Base-by-base conservation (phyloP, 2,797 vertebrate species). In the Amblyraja radiata region DNA sequence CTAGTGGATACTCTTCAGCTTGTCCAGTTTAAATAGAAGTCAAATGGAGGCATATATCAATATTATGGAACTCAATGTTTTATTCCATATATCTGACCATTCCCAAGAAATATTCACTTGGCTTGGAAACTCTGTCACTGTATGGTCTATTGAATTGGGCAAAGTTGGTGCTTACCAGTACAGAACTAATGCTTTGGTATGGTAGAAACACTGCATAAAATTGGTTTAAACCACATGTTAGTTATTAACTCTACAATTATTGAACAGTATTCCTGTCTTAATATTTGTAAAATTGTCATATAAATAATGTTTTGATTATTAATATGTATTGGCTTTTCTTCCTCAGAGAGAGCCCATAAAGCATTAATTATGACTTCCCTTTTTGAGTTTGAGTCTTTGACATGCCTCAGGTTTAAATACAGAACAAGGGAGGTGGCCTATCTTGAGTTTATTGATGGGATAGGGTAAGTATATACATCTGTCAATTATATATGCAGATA, bases 351-450 rank as follows among this genome's bases (percentile, higher is more conserved):
- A 74, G 68, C 68, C 23, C 68, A 91, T 36, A 36, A 18, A 73
- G 68, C 18, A 74, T 21, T 73, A 46, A 74, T 91, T 54, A 46
- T 9, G 25, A 9, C 68, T 91, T 95, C 96, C 77, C 94, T 96
- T 92, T 94, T 95, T 88, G 96, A 96, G 93, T 94, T 96, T 93
- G 94, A 94, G 39, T 95, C 94, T 0, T 86, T 96, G 94, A 96
- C 96, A 78, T 96, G 96, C 32, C 94, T 96, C 68, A 94, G 93
- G 36, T 96, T 96, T 94, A 93, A 95, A 78, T 95, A 94, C 76
- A 94, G 14, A 65, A 95, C 95, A 74, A 94, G 93, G 78, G 95
- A 96, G 94, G 81, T 21, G 11, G 94, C 95, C 94, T 96, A 95
- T 0, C 93, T 96, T 39, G 93, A 94, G 23, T 93, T 96, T 93